These are phyloP conservation scores for Drosophila lacicola DNA, from an alignment of 2,888 invertebrate species.

Conservation along the genomic window DNA sequence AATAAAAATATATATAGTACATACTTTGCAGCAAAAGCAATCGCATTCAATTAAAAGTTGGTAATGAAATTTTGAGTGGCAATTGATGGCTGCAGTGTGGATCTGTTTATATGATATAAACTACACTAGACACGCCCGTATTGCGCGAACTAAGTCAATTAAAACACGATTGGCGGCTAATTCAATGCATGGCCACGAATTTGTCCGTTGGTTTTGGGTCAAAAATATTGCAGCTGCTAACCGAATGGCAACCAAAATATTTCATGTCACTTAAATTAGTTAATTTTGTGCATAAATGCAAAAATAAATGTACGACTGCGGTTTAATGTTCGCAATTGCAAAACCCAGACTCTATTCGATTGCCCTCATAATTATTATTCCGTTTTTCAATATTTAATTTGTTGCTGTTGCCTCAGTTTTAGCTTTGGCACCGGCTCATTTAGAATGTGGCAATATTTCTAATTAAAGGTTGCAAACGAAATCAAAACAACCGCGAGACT, in stretches of 20 bases:
- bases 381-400: slow-evolving; percentile 78
- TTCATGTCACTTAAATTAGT: slow-evolving; percentile 77
- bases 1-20: background rate
- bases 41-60: background rate
- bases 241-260: slow-evolving; percentile 61
- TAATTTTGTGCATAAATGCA: slow-evolving; percentile 76
- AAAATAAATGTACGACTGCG: slow-evolving; percentile 66
- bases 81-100: slow-evolving; percentile 2
- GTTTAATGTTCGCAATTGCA: slow-evolving; percentile 17
- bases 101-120: slow-evolving; percentile 1
- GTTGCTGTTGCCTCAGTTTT: slow-evolving; percentile 33
- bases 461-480: slow-evolving; percentile 80
- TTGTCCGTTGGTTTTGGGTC: slow-evolving; percentile 31
- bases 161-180: slow-evolving; percentile 61
- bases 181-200: slow-evolving; percentile 54
- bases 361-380: slow-evolving; percentile 69
- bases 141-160: slow-evolving; percentile 54
- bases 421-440: slow-evolving; percentile 53
- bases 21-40: background rate
- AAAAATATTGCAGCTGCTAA: slow-evolving; percentile 36
- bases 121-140: background rate
- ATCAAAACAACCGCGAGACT: slow-evolving; percentile 76
- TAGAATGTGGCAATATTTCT: slow-evolving; percentile 78
- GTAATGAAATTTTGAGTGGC: slow-evolving; percentile 1
- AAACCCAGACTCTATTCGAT: background rate